These are phyloP conservation scores for Aphelenchoides fujianensis DNA, from an alignment of 1,140 invertebrate species.

Conservation along the genomic window DNA sequence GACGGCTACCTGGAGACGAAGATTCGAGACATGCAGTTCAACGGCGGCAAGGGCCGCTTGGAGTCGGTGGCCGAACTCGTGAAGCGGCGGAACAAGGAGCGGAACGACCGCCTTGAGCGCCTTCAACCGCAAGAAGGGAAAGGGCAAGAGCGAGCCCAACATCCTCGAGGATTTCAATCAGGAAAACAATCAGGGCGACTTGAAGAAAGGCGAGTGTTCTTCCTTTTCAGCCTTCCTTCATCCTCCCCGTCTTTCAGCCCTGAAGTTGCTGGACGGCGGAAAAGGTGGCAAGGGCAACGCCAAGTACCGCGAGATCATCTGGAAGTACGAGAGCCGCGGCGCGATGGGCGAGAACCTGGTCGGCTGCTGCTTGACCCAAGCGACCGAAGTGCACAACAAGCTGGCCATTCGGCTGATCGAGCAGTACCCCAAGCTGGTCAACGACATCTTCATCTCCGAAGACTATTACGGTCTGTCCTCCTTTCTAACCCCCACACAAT, in stretches of 20 bases:
- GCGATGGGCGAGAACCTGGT: constrained; percentile 91
- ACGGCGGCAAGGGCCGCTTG: constrained; percentile 47
- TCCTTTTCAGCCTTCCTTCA: background rate
- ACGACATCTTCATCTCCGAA: constrained; percentile 90
- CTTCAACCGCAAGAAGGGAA: constrained; percentile 53
- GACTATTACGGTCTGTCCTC: constrained; percentile 82
- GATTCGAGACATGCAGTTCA: constrained; percentile 50
- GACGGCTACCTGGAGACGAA: constrained; percentile 49
- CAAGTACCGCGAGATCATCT: constrained; percentile 81
- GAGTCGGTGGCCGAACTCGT: constrained; percentile 47
- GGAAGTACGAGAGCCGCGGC: constrained; percentile 80
- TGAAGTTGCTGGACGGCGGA: constrained; percentile 57
- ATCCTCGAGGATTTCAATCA: constrained; percentile 56
- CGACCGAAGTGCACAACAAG: constrained; percentile 83
- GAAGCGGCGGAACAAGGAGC: constrained; percentile 49
- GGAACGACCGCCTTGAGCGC: constrained; percentile 48
- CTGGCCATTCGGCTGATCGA: constrained; percentile 81
- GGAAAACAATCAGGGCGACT: constrained; percentile 57
- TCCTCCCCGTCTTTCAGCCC: constrained; percentile 37
- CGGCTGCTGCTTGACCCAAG: constrained; percentile 86
- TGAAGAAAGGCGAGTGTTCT: constrained; percentile 56
- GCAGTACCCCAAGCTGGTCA: constrained; percentile 89
- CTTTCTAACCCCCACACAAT: constrained; percentile 12
- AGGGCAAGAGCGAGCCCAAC: constrained; percentile 55
- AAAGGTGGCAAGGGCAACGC: constrained; percentile 66